Evolutionary conservation across 2,888 invertebrate species (phyloP), one percentile per base, ranked within the genome.

Genomic region (Aphodius sticticus): DNA sequence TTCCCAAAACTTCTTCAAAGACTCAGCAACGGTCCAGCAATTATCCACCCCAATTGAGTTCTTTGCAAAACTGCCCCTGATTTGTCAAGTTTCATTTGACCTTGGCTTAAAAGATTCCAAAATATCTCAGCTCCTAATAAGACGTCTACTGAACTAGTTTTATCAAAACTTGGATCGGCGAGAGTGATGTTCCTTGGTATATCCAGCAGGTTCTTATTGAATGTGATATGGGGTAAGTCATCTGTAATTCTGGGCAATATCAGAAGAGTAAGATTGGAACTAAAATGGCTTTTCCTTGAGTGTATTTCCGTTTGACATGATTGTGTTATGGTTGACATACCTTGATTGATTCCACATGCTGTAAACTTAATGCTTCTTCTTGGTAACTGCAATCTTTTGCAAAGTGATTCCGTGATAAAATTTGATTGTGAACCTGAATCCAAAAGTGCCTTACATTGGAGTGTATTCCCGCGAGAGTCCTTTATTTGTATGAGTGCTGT

Each of bases 1-100:
- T 76, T 80, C 26, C 81, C 80, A 82, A 80, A 82, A 81, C 36
- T 37, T 80, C 16, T n/a, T 3, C 38, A 78, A 26, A 69, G 38
- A 69, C 15, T 26, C 35, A 26, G n/a, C 53, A 53, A 5, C 53
- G 53, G 53, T 53, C 53, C 12, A 53, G 9, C 53, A 53, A 53
- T 53, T 53, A 53, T 53, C 53, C 53, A 53, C 53, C 53, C 53
- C 53, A 53, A 53, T 53, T 53, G 53, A 53, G 53, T 53, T 12
- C 53, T 53, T 53, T 53, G 53, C 53, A 53, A 53, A 53, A 53
- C 53, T 53, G 53, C 53, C 6, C 53, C 9, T 53, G 53, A 53
- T 53, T 53, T 53, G 53, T 53, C 12, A 53, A 53, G 53, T 5
- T 53, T 53, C 1, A 53, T 53, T 53, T 53, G 53, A 53, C 53